Base-by-base conservation (phyloP, 2,797 vertebrate genomes). In the Apodemus agrarius region DNA sequence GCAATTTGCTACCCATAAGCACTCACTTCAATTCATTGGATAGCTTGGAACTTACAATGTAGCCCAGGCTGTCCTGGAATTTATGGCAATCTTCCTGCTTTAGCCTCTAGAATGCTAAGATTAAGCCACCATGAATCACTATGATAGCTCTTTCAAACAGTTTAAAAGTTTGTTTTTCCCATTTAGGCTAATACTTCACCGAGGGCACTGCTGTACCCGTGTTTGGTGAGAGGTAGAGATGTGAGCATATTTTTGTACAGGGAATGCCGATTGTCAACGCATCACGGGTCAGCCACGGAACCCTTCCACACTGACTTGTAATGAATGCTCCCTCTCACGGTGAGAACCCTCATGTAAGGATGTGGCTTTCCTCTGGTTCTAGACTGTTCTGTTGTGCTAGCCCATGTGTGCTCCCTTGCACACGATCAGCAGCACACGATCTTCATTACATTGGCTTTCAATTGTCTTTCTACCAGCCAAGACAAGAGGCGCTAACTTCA, bases 391-490 rank as follows among this genome's bases (percentile, higher is more conserved):
- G n/a, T 26, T 21, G 24, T 6, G 1, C 29, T 19, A 17, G 46
- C 46, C 22, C 0, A 0, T 0, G 6, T 13, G 13, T 88, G n/a
- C n/a, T n/a, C n/a, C n/a, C n/a, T n/a, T n/a, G n/a, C n/a, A n/a
- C n/a, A n/a, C n/a, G n/a, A n/a, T n/a, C 43, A 26, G 0, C 0
- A 34, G 34, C n/a, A 1, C 9, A 11, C 37, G 6, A 3, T 84
- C 40, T 79, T 49, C 16, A n/a, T 26, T 4, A 10, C 67, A 2
- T 0, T 46, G 78, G 22, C 43, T n/a, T 46, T 31, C 2, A 37
- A 37, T 2, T 21, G 29, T 65, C 75, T 69, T 26, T 43, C 31
- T 14, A 46, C 43, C 65, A 37, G 34, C 14, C 12, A 49, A 69
- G 74, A 57, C 46, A 79, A 69, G 69, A 21, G 16, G 37, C n/a